These are phyloP conservation scores for Hippasteria phrygiana DNA, from an alignment of 53 echinoderm and acorn worm genomes.

Conservation along the genomic window DNA sequence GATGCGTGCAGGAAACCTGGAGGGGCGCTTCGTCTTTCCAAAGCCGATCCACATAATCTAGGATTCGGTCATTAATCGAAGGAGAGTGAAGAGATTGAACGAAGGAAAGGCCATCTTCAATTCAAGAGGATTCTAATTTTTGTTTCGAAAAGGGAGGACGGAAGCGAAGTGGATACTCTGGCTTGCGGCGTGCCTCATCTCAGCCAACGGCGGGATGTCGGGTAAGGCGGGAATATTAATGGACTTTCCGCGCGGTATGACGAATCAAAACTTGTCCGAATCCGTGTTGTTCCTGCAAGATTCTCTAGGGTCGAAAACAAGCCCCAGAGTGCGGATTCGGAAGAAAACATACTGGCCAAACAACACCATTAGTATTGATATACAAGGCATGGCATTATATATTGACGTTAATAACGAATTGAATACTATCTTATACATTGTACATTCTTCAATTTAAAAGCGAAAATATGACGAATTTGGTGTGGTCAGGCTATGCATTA, in stretches of 20 bases:
- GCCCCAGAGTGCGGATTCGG: too few species aligned
- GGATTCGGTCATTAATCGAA: slow-evolving; percentile 18
- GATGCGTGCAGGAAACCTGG: slow-evolving; percentile 23
- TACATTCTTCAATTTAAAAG: too few species aligned
- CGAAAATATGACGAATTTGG: too few species aligned
- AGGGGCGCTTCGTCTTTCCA: background rate
- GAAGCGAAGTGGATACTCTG: slow-evolving; percentile 26
- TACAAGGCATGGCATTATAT: too few species aligned
- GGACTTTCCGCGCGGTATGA: slow-evolving; percentile 30
- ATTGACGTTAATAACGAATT: too few species aligned
- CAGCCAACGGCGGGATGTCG: slow-evolving; percentile 46
- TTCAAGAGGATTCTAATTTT: slow-evolving; percentile 53
- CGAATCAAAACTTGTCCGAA: background rate
- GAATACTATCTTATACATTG: too few species aligned
- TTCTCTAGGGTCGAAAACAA: too few species aligned
- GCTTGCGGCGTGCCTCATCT: background rate
- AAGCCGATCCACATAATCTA: background rate
- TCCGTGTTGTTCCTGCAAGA: too few species aligned
- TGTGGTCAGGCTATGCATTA: too few species aligned
- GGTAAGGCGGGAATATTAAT: slow-evolving; percentile 40
- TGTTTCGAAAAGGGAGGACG: background rate
- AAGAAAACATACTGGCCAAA: too few species aligned
- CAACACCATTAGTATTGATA: too few species aligned
- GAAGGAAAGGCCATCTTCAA: background rate
- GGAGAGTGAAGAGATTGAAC: background rate